Conservation (phyloP, 92 coral and sea anemone genomes). For the Hydrozoanthus gracilis region DNA sequence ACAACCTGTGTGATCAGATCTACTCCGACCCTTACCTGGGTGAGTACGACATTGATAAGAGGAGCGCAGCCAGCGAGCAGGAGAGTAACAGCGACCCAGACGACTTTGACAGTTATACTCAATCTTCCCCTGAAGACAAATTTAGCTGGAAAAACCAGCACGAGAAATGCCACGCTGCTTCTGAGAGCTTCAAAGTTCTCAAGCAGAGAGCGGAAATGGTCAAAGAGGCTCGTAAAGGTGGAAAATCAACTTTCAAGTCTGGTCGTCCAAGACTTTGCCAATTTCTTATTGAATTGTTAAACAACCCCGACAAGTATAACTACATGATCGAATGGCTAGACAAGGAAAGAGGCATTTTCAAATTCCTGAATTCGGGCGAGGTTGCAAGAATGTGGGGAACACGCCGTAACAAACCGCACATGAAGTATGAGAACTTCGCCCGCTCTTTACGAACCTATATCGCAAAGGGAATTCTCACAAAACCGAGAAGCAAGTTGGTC, state of each 20-base stretch:
- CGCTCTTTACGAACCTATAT: constrained; percentile 97
- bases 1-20: constrained; percentile 9
- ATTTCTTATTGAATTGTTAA: constrained; percentile 84
- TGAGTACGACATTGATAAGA: constrained; percentile 21
- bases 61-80: constrained; percentile 30
- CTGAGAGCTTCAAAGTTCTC: constrained; percentile 2
- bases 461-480: constrained; percentile 94
- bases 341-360: constrained; percentile 90
- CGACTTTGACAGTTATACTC: background rate
- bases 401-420: constrained; percentile 89
- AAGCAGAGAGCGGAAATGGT: constrained; percentile 7
- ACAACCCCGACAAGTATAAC: constrained; percentile 82
- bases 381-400: constrained; percentile 98
- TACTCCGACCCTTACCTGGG: constrained; percentile 15
- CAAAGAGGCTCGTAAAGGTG: constrained; percentile 52
- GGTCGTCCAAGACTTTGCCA: constrained; percentile 98
- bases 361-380: constrained; percentile 90
- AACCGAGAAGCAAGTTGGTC: constrained; percentile 96
- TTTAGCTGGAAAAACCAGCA: constrained; percentile 6
- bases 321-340: constrained; percentile 97
- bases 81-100: constrained; percentile 36
- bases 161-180: constrained; percentile 12
- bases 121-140: background rate
- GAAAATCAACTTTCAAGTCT: constrained; percentile 67
- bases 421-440: constrained; percentile 99